phyloP scores from a whole-genome alignment of 2,113 vertebrate species.

The Syngnathoides biaculeatus region DNA sequence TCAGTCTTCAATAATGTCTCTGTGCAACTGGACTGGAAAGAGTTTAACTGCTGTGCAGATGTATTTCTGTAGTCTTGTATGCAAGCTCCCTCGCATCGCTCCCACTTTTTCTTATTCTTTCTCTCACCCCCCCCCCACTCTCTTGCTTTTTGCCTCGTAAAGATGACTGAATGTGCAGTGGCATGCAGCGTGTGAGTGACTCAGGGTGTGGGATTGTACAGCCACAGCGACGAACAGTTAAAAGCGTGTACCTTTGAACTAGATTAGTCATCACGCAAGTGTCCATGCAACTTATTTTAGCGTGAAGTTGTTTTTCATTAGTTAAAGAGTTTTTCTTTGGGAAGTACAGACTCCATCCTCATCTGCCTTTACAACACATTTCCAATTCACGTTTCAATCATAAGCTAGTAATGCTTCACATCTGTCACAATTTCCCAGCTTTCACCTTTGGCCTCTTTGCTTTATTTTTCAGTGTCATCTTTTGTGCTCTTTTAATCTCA shows the following conservation, averaged over 20 bases:
- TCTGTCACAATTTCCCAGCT: conserved; percentile 12
- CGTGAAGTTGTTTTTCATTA: conserved; percentile 11
- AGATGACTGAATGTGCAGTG: conserved; percentile 58
- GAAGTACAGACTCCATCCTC: neutral
- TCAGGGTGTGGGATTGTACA: conserved; percentile 56
- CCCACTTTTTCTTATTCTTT: conserved; percentile 4
- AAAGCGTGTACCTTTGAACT: conserved; percentile 26
- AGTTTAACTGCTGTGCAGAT: neutral
- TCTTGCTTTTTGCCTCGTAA: conserved; percentile 42
- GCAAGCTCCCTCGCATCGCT: neutral
- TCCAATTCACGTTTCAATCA: neutral
- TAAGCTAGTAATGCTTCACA: conserved; percentile 17
- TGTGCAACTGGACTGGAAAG: neutral
- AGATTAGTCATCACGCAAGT: conserved; percentile 29
- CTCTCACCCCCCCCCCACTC: conserved; percentile 9
- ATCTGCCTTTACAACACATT: neutral
- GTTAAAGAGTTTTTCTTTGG: conserved; percentile 5
- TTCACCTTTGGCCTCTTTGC: conserved; percentile 28
- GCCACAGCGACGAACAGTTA: conserved; percentile 35
- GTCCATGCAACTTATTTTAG: conserved; percentile 33
- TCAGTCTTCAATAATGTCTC: conserved; percentile 56
- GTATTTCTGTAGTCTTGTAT: conserved; percentile 1
- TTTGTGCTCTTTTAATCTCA: conserved; percentile 1
- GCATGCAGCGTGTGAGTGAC: conserved; percentile 60
- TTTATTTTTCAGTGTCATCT: conserved; percentile 14